Base-by-base conservation (phyloP, 1,140 invertebrate genomes). In the Hetaerina americana region DNA sequence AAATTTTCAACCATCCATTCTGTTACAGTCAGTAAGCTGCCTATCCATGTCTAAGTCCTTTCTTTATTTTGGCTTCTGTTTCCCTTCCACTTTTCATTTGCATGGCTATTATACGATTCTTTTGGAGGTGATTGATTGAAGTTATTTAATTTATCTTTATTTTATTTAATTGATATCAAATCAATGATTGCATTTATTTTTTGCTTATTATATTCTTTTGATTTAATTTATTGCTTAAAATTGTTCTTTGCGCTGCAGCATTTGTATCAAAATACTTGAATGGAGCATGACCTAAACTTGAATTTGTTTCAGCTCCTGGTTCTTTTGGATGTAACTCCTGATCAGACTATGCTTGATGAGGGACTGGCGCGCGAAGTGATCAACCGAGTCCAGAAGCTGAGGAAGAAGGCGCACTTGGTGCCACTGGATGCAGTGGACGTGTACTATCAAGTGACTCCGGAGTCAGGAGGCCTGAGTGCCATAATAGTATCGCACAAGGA, bases 351-450 rank as follows among this genome's bases (percentile, higher is more conserved):
- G 90, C 82, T 93, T 72, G 90, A 97, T 79, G 96, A 99, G 86
- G 95, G 95, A 27, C 84, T 91, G 72, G 92, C 94, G 0, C 85
- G 97, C 72, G 97, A 99, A 83, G 89, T 99, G 8, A 95, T 98
- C 27, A 99, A 99, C 80, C 87, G 97, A 66, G 87, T 99, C 49
- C 98, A 99, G 78, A 98, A 97, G 82, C 82, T 99, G 0, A 85
- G 97, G n/a, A 99, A 99, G 81, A 96, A 97, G 80, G 96, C 94
- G 0, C 89, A 93, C 77, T 83, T 99, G 15, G 90, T 96, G 24
- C 95, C 96, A 0, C 92, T 93, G 10, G 96, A 99, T 83, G 87
- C 90, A 72, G 93, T 98, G 26, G 85, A 87, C 31, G 90, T 96
- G 40, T 96, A 90, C 79, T 96, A 93, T 78, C 81, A 86, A 27